Evolutionary conservation across 2,113 vertebrate genomes (phyloP), one percentile per base, ranked within the genome.

Genomic region (Chaenocephalus aceratus): DNA sequence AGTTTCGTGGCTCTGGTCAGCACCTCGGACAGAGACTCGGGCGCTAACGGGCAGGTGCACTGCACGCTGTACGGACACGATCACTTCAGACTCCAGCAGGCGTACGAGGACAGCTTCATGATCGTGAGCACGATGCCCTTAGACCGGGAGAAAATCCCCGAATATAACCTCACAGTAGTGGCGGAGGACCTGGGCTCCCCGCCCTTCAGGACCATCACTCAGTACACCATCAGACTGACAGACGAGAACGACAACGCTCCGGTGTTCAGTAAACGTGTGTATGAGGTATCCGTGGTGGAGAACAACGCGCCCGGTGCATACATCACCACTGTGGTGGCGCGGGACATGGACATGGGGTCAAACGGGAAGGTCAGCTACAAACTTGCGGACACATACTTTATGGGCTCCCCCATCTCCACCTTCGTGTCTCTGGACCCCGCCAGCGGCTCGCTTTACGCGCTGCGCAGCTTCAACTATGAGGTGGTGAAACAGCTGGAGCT

Each of bases 1-100:
- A 99, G 97, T 73, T 96, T 99, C 0, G 98, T 99, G 88, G 98
- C 98, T 10, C 96, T 99, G 3, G 96, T 99, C 94, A 99, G 97
- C 41, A 96, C 97, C 92, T 96, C 97, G 56, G 98, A 99, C 97
- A 93, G 95, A 5, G 98, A 99, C 95, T 97, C 97, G 0, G 98
- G 97, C 0, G 87, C 95, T 4, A 99, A 98, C 0, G 97, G 98
- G 2, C 96, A 97, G 75, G 97, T 99, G 63, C 96, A 96, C 89
- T 98, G 97, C 93, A 96, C 97, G 12, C 96, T 99, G 15, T 97
- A 97, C 0, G 97, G 97, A 58, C 97, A 98, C 2, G 96, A 97
- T 56, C 97, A 98, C 92, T 99, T 99, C 0, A 85, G 96, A 49
- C 94, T 99, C 78, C 97, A 97, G 94, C 97, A 97, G 23, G 98